Evolutionary conservation across 2,113 vertebrate genomes (phyloP).

Genomic region (Oncorhynchus mykiss): DNA sequence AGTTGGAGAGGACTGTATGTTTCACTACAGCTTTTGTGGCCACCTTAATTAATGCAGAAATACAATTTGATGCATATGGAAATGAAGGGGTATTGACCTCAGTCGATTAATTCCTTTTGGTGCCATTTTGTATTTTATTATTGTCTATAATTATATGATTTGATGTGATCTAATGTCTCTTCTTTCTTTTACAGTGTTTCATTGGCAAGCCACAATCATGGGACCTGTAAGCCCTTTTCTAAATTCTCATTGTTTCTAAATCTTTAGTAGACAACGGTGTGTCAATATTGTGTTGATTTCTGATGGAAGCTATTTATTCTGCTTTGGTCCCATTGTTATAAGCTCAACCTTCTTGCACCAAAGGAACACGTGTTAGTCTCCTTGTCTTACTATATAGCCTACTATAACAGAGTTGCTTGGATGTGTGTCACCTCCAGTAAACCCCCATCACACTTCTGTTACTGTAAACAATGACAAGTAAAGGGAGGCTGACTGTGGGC

Average conservation of each 20-base stretch:
- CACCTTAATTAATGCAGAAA: background rate
- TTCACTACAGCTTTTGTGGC: background rate
- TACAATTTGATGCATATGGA: background rate
- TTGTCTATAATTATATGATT: background rate
- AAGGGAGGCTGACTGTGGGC: background rate
- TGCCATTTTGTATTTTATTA: background rate
- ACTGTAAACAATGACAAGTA: background rate
- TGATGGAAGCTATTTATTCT: conserved; percentile 28
- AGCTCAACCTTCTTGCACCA: background rate
- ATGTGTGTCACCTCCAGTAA: background rate
- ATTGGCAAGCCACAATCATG: conserved; percentile 94
- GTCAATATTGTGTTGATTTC: conserved; percentile 57
- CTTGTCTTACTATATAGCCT: background rate
- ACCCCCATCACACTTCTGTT: background rate
- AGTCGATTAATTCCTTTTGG: too few relatives aligned
- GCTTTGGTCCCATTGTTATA: conserved; percentile 22
- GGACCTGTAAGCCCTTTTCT: conserved; percentile 87
- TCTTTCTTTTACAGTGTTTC: conserved; percentile 84
- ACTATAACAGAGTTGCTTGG: background rate
- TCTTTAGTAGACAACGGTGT: conserved; percentile 40
- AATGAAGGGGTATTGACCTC: too few relatives aligned
- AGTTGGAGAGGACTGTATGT: conserved; percentile 89
- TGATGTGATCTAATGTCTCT: conserved; percentile 2
- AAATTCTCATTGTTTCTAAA: conserved; percentile 57
- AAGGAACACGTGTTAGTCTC: background rate